Conservation (phyloP, 2,797 vertebrate genomes). For the Melanotaenia trifasciata region DNA sequence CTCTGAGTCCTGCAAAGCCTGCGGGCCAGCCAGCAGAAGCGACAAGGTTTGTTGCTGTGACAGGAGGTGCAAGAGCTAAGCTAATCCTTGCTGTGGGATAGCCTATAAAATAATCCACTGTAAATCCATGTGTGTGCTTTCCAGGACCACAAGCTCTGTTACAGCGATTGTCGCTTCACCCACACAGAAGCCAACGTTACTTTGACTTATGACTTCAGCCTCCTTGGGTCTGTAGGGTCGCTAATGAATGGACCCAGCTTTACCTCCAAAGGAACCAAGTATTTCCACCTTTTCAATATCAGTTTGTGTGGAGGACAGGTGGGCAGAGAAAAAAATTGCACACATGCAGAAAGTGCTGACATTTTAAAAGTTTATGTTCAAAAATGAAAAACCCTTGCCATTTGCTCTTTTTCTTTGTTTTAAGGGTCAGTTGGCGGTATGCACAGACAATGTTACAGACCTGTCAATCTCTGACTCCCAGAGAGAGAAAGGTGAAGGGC, state of each 20-base stretch:
- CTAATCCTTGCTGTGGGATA: neutral
- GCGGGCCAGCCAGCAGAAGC: constrained; percentile 92
- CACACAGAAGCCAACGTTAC: constrained; percentile 86
- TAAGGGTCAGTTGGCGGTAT: constrained; percentile 90
- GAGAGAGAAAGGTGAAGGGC: constrained; percentile 87
- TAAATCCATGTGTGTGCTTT: constrained; percentile 10
- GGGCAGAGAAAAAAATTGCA: constrained; percentile 1
- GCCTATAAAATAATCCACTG: neutral
- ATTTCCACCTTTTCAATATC: constrained; percentile 97
- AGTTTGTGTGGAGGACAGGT: constrained; percentile 95
- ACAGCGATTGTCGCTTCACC: constrained; percentile 90
- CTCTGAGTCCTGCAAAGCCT: constrained; percentile 88
- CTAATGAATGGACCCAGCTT: constrained; percentile 96
- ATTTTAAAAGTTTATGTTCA: constrained; percentile 3
- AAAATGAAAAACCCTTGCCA: neutral
- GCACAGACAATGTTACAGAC: constrained; percentile 95
- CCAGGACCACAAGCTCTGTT: constrained; percentile 94
- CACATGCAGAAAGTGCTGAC: neutral
- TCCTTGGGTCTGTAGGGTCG: constrained; percentile 86
- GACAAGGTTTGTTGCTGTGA: constrained; percentile 81
- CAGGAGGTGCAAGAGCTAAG: neutral
- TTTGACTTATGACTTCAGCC: constrained; percentile 90
- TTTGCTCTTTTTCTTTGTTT: constrained; percentile 19
- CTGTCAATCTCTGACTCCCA: constrained; percentile 87
- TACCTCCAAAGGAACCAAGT: constrained; percentile 96